Conservation (phyloP, 2,888 invertebrate genomes). For the Cosmorhoe ocellata region DNA sequence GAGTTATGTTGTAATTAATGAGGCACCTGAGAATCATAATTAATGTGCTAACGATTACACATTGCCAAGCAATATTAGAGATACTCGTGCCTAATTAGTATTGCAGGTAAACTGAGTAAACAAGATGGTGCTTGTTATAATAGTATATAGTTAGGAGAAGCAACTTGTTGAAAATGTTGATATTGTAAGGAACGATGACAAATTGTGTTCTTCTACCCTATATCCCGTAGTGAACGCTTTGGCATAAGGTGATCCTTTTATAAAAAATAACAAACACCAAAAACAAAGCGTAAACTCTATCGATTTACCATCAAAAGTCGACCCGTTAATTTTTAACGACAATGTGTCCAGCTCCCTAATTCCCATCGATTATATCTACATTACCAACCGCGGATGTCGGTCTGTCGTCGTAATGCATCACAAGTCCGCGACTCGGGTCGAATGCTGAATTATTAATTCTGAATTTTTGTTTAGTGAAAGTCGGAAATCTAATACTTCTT, state of each 20-base stretch:
- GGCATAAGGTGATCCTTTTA: neutral
- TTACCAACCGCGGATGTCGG: slow-evolving; percentile 38
- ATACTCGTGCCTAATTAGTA: slow-evolving; percentile 4
- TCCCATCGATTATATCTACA: slow-evolving; percentile 64
- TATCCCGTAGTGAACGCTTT: too few relatives aligned
- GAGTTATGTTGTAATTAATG: slow-evolving; percentile 39
- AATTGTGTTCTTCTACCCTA: too few relatives aligned
- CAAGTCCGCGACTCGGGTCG: slow-evolving; percentile 28
- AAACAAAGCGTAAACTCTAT: slow-evolving; percentile 40
- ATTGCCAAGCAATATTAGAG: slow-evolving; percentile 1
- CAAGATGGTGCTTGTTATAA: too few relatives aligned
- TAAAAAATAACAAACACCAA: neutral
- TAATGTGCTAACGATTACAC: slow-evolving; percentile 17
- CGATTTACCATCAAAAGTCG: slow-evolving; percentile 70
- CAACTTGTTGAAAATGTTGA: too few relatives aligned
- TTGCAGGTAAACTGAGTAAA: slow-evolving; percentile 1
- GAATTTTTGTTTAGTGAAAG: slow-evolving; percentile 16
- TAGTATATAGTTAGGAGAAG: too few relatives aligned
- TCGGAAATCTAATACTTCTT: neutral
- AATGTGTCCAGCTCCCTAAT: slow-evolving; percentile 58
- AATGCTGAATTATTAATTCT: slow-evolving; percentile 39
- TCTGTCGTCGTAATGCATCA: slow-evolving; percentile 54
- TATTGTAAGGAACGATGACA: too few relatives aligned
- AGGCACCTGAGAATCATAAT: slow-evolving; percentile 27
- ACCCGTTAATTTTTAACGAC: slow-evolving; percentile 72